Conservation (phyloP, 2,113 vertebrate genomes). For the Limnothrissa miodon region DNA sequence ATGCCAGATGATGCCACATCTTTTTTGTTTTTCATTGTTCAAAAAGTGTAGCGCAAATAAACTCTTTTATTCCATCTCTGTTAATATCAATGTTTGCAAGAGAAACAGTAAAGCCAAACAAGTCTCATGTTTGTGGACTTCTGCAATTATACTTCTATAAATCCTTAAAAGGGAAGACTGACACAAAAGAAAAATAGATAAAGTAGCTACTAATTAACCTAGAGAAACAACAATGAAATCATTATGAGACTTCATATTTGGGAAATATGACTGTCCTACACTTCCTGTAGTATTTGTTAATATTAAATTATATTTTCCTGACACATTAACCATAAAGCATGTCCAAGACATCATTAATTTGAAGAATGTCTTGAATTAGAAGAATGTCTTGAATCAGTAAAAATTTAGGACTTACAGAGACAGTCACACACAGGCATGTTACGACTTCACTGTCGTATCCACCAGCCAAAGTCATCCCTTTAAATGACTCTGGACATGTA, state of each 20-base stretch:
- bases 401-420: neutral
- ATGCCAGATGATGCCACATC: neutral
- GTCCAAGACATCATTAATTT: neutral
- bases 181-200: no score
- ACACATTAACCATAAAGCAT: no score
- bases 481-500: neutral
- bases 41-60: neutral
- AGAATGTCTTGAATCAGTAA: neutral
- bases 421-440: neutral
- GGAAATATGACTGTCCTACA: neutral
- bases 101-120: neutral
- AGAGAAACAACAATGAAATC: neutral
- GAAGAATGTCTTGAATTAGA: no score
- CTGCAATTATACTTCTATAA: neutral
- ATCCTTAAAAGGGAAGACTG: neutral
- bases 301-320: neutral
- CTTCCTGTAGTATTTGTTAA: neutral
- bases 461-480: neutral
- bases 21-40: neutral
- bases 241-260: neutral
- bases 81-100: neutral
- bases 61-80: neutral
- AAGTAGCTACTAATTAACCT: neutral
- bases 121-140: neutral
- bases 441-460: neutral